Evolutionary conservation across 2,888 invertebrate species (phyloP).

Genomic region (Melanargia galathea): DNA sequence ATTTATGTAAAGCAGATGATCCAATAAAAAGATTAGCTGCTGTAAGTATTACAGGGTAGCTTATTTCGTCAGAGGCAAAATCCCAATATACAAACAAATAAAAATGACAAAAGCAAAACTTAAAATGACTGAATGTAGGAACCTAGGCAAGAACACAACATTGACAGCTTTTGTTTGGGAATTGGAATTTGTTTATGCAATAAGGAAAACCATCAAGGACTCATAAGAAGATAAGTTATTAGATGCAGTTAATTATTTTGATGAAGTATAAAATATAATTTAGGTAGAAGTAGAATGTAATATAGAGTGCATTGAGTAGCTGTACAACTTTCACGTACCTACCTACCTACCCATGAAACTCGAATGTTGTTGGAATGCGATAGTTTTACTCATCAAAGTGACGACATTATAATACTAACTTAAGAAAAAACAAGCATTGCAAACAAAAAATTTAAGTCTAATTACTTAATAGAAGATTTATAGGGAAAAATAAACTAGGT

Average conservation of each 20-base stretch:
- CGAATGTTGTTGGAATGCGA: conserved; percentile 6
- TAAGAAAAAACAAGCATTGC: background rate
- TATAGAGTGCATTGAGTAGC: background rate
- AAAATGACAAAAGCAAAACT: background rate
- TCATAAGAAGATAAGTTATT: background rate
- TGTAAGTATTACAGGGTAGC: no score
- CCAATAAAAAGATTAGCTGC: no score
- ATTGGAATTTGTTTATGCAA: background rate
- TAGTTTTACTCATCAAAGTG: background rate
- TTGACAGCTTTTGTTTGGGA: background rate
- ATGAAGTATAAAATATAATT: background rate
- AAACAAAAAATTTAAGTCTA: background rate
- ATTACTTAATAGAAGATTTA: background rate
- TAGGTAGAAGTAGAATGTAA: background rate
- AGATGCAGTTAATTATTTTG: background rate
- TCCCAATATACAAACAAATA: no score
- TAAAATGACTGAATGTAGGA: background rate
- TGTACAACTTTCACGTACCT: conserved; percentile 11
- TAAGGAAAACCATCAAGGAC: background rate
- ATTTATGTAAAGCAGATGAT: no score
- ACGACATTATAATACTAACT: background rate
- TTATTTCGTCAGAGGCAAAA: no score
- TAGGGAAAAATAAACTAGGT: background rate
- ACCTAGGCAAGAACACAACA: no score
- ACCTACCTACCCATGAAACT: background rate